A percentile compares a stretch with the other conserved stretches of the same genome.
Conservation (phyloP, 1,140 invertebrate genomes). For the Limonius californicus region DNA sequence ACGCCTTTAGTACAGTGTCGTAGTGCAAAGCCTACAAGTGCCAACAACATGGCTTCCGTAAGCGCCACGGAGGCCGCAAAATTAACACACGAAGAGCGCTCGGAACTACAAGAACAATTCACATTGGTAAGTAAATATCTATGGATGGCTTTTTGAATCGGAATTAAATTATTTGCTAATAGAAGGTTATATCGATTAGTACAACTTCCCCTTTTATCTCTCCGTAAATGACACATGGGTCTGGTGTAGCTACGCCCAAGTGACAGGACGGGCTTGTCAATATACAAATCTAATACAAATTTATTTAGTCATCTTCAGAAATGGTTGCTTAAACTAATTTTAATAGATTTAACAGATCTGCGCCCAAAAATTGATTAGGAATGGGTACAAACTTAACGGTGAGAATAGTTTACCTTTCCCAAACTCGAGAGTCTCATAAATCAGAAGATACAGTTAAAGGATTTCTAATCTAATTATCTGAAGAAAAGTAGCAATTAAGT, state of each 20-base stretch:
- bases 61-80: constrained; percentile 29
- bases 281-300: not conserved
- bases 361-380: not conserved
- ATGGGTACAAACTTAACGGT: not conserved
- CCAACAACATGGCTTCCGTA: constrained; percentile 33
- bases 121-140: constrained; percentile 35
- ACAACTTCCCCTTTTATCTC: not conserved
- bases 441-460: not conserved
- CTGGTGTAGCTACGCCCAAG: constrained; percentile 7
- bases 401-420: not conserved
- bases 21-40: not conserved
- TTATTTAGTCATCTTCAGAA: not conserved
- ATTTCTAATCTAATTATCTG: too few species aligned
- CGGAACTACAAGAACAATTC: constrained; percentile 46
- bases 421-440: not conserved
- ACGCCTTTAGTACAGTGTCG: constrained; percentile 7
- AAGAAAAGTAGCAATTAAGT: too few species aligned
- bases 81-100: constrained; percentile 42
- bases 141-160: not conserved
- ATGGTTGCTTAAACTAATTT: too few species aligned
- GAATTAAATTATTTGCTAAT: too few species aligned
- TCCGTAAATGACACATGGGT: not conserved
- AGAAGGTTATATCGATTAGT: not conserved
- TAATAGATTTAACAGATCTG: too few species aligned
- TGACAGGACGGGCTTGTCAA: constrained; percentile 1